Base-by-base conservation (phyloP, 2,888 invertebrate genomes). In the Ichneumoninae sp. region DNA sequence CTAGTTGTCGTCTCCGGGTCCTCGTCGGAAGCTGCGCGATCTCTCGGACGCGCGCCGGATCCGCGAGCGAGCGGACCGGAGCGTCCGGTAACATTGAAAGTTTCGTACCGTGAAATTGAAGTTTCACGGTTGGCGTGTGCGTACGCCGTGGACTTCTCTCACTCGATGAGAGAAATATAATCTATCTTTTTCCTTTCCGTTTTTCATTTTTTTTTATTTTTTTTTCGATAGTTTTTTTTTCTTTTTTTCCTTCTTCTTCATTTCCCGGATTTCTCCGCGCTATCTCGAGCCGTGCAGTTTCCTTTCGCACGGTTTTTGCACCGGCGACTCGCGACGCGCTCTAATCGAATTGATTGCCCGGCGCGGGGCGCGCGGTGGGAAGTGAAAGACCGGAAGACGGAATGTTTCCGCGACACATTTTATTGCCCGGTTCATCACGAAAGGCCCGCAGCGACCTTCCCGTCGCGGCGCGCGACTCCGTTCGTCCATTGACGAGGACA, bases 31-130 rank as follows among this genome's bases (percentile, higher is more conserved):
- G 63, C 26, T n/a, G 30, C 30, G n/a, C 47, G 26, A 54, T 44
- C 7, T 16, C 65, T 22, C 33, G 76, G 22, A 54, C 65, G 63
- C 63, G 69, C 69, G 75, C 3, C 36, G 63, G 36, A 50, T 16
- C 26, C 54, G 57, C 40, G 57, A 36, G n/a, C 36, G 50, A 57
- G 65, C 36, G 71, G 52, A 30, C 63, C 66, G 52, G 40, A 50
- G 65, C 47, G 77, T 81, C 77, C 77, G 73, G 78, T 47, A 78
- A 78, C 81, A 84, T 81, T 84, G 84, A 84, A 88, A 80, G 84
- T 87, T 84, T 80, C 80, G 85, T 81, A 82, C 83, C 85, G 86
- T 88, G 80, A 88, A 88, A 87, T 87, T 88, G 87, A 77, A 82
- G 70, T 85, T 80, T 77, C 77, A 81, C 78, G 80, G 76, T 54